phyloP scores from a whole-genome alignment of 2,888 invertebrate genomes.

The Geophilus truncorum region DNA sequence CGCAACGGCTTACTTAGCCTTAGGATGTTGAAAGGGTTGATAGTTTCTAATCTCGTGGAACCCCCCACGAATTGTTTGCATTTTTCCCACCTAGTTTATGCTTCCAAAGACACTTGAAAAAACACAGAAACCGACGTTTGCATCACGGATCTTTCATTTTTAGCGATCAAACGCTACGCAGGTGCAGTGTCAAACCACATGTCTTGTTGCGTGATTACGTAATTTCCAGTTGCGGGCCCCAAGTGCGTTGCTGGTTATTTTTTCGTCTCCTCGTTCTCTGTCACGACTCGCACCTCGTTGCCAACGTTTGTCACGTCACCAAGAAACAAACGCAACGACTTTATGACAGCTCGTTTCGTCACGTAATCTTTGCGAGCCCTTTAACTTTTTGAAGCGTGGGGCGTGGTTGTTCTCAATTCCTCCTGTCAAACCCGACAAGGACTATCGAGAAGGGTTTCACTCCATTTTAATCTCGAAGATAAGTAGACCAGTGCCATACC shows the following conservation, averaged over 20 bases:
- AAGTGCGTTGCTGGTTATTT: neutral
- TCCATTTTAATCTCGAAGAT: neutral
- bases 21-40: constrained; percentile 15
- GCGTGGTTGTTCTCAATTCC: constrained; percentile 7
- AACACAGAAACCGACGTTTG: neutral
- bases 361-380: neutral
- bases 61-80: constrained; percentile 25
- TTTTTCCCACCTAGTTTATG: constrained; percentile 7
- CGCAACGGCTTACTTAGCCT: neutral
- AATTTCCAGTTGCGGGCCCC: no score
- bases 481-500: constrained; percentile 27
- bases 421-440: constrained; percentile 5
- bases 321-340: neutral
- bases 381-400: neutral
- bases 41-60: neutral
- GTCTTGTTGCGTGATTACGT: no score
- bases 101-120: neutral
- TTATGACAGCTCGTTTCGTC: constrained; percentile 15
- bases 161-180: neutral
- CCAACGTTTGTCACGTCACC: constrained; percentile 28
- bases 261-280: neutral
- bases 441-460: neutral
- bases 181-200: neutral
- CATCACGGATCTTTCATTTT: neutral
- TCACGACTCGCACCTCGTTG: constrained; percentile 20